These are phyloP conservation scores for Rhizoglyphus robini DNA, from an alignment of 1,140 invertebrate genomes.

Conservation along the genomic window DNA sequence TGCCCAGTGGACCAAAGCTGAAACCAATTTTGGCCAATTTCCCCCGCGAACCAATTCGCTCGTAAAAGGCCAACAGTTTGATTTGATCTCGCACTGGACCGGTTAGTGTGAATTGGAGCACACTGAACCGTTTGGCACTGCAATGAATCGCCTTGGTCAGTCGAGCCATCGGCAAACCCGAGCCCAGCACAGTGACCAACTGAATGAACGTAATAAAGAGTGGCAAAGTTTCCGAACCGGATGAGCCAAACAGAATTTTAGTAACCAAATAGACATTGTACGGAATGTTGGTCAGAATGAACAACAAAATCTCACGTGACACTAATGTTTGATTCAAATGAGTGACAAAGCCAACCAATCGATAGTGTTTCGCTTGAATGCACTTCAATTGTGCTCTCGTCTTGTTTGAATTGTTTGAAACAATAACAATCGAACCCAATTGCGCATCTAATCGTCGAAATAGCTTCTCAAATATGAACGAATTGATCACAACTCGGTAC, in stretches of 20 bases:
- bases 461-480: too few relatives aligned
- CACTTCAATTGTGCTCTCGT: too few relatives aligned
- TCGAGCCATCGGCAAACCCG: not conserved
- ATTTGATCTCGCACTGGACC: not conserved
- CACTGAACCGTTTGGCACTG: not conserved
- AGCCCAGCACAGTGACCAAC: not conserved
- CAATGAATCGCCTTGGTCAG: not conserved
- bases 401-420: too few relatives aligned
- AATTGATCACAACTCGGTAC: too few relatives aligned
- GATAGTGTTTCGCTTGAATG: too few relatives aligned
- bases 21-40: not conserved
- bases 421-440: too few relatives aligned
- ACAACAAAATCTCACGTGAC: not conserved
- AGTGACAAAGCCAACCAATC: too few relatives aligned
- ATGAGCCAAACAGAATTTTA: too few relatives aligned
- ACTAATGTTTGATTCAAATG: not conserved
- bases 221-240: too few relatives aligned
- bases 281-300: not conserved
- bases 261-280: not conserved
- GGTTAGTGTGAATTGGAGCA: not conserved
- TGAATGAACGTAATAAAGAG: not conserved
- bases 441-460: too few relatives aligned
- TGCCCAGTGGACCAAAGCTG: not conserved
- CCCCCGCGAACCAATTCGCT: not conserved
- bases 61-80: not conserved